A percentile compares a stretch with the other conserved stretches of the same genome.
Evolutionary conservation across 2,113 vertebrate species (phyloP).

Genomic region (Oryzias celebensis): DNA sequence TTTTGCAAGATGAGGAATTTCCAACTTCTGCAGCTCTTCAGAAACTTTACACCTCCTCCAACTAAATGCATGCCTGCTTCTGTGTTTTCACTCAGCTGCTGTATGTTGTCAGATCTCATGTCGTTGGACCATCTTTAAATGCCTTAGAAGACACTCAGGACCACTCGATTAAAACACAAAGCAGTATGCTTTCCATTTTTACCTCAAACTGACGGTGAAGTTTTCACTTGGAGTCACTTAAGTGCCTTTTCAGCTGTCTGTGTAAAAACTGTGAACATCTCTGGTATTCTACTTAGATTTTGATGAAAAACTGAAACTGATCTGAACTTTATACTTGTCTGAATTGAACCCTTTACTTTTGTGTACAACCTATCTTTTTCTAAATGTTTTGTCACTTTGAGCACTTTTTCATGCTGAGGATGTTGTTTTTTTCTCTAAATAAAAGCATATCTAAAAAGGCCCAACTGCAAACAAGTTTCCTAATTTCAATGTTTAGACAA

Average conservation of each 20-base stretch:
- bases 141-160: constrained; percentile 25
- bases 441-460: background rate
- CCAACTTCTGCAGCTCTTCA: constrained; percentile 44
- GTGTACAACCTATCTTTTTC: constrained; percentile 1
- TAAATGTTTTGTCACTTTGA: constrained; percentile 42
- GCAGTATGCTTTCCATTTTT: background rate
- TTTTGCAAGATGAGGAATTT: constrained; percentile 64
- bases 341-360: constrained; percentile 14
- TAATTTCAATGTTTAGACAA: background rate
- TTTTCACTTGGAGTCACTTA: background rate
- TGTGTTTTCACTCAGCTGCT: constrained; percentile 21
- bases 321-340: constrained; percentile 11
- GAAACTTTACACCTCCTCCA: constrained; percentile 42
- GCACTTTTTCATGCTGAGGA: constrained; percentile 28
- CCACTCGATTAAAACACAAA: background rate
- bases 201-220: constrained; percentile 50
- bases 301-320: constrained; percentile 11
- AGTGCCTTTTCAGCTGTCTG: constrained; percentile 1
- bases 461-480: background rate
- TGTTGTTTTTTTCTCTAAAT: background rate
- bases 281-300: background rate
- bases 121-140: constrained; percentile 37
- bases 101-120: constrained; percentile 31
- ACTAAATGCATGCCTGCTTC: constrained; percentile 35
- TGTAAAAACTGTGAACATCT: constrained; percentile 11